Conservation (phyloP, 2,797 vertebrate species). For the Tadarida brasiliensis region DNA sequence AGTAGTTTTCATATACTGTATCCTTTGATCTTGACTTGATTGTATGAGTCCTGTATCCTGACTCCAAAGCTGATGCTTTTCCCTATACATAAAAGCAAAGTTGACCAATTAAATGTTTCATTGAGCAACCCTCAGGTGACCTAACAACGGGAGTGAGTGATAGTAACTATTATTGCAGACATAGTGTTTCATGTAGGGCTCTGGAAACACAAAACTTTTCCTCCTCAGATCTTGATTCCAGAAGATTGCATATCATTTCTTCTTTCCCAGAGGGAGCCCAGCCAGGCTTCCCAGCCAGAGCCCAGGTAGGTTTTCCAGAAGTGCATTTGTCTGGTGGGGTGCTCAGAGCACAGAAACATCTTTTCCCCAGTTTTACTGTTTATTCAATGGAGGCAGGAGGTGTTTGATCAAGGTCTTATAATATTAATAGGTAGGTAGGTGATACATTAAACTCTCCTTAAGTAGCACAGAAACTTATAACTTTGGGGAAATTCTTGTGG, state of each 20-base stretch:
- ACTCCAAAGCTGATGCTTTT: neutral
- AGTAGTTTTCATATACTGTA: neutral
- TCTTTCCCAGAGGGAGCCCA: neutral
- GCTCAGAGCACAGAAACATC: neutral
- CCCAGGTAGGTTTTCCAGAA: neutral
- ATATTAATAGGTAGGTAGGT: neutral
- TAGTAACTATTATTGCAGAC: neutral
- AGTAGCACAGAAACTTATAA: neutral
- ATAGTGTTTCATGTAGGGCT: neutral
- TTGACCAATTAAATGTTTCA: neutral
- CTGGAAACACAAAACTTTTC: neutral
- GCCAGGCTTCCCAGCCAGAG: neutral
- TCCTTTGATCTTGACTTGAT: neutral
- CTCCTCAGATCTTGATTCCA: neutral
- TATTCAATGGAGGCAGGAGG: neutral
- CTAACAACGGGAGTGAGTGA: neutral
- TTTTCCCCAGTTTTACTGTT: neutral
- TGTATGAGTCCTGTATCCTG: neutral
- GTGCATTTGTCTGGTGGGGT: neutral
- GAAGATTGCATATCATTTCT: neutral
- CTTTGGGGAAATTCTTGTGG: neutral
- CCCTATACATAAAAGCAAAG: neutral
- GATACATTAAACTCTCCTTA: neutral
- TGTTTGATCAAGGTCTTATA: conserved; percentile 27
- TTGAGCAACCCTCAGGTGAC: neutral